Evolutionary conservation across 2,113 vertebrate genomes (phyloP).

Genomic region (Tupaia tana): DNA sequence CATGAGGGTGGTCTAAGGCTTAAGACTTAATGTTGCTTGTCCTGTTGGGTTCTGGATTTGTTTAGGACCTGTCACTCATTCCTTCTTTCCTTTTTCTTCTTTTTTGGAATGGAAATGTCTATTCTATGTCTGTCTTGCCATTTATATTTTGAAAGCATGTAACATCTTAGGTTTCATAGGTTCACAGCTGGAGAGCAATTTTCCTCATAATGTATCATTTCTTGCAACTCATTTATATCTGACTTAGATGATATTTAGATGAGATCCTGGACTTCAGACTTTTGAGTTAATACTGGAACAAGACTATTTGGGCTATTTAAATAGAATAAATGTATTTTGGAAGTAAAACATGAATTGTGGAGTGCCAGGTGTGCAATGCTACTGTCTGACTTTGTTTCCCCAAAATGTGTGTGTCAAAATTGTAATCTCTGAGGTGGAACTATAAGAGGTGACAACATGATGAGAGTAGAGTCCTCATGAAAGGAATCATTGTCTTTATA

Average conservation of each 20-base stretch:
- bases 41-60: background rate
- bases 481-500: background rate
- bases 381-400: background rate
- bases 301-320: background rate
- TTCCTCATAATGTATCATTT: background rate
- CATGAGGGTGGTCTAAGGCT: background rate
- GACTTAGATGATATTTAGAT: background rate
- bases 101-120: background rate
- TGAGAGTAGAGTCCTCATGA: too few species aligned
- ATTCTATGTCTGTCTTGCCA: background rate
- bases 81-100: background rate
- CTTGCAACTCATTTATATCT: background rate
- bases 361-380: background rate
- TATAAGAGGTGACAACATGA: background rate
- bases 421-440: background rate
- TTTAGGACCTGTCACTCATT: background rate
- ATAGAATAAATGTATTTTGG: background rate
- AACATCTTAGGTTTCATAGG: background rate
- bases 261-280: background rate
- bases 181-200: background rate
- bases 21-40: background rate
- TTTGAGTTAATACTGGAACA: constrained; percentile 24
- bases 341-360: background rate
- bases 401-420: background rate
- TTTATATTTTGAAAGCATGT: background rate